A percentile compares a stretch with the other conserved stretches of the same genome.
These are phyloP conservation scores for Noctilio leporinus DNA, from an alignment of 2,113 vertebrate species.

Conservation along the genomic window DNA sequence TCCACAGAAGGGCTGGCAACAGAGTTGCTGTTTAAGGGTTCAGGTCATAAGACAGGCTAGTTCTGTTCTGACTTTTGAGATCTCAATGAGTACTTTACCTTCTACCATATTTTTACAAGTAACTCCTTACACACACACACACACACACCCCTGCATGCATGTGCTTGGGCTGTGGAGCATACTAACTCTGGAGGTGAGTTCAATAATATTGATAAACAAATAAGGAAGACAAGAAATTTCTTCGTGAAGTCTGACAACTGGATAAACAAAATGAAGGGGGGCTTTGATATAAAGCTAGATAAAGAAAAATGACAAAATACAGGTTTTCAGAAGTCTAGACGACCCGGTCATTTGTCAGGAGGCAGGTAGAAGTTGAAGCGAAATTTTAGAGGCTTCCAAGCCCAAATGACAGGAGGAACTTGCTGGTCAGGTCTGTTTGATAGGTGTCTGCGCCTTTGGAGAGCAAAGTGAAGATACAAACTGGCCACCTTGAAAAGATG, in stretches of 20 bases:
- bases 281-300: not conserved
- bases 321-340: not conserved
- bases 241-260: not conserved
- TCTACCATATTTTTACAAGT: not conserved
- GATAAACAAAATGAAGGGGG: fast-evolving
- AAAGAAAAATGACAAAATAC: not conserved
- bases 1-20: not conserved
- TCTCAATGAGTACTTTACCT: not conserved
- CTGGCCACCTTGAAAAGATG: not conserved
- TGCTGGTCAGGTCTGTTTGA: not conserved
- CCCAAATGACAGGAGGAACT: not conserved
- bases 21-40: not conserved
- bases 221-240: not conserved
- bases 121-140: not conserved
- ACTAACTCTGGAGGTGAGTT: not conserved
- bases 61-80: not conserved
- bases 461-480: not conserved
- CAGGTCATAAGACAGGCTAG: not conserved
- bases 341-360: not conserved
- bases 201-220: not conserved
- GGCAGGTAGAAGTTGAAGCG: not conserved
- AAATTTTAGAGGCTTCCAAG: not conserved
- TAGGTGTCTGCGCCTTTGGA: not conserved
- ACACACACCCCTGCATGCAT: not conserved
- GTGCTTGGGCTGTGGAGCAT: not conserved